Conservation (phyloP, 2,113 vertebrate species). For the Eolophus roseicapilla region DNA sequence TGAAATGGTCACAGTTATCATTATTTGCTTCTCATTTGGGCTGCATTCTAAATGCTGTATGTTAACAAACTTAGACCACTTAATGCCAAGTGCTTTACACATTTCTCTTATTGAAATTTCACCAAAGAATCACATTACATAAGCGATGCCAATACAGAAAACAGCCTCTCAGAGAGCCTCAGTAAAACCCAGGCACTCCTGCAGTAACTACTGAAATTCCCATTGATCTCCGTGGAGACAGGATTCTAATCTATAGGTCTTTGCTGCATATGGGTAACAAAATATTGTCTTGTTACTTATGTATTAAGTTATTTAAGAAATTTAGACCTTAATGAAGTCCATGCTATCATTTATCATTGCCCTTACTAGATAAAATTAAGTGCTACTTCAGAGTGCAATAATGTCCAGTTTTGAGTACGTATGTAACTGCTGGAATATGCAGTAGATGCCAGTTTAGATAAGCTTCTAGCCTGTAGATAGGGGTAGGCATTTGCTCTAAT, state of each 20-base stretch:
- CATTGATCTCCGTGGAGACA: not conserved
- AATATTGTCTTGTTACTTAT: not conserved
- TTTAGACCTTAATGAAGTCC: not conserved
- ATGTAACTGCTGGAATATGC: not conserved
- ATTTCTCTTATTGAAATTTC: constrained; percentile 21
- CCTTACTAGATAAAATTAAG: not conserved
- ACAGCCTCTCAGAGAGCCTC: not conserved
- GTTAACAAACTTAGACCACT: not conserved
- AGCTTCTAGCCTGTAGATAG: not conserved
- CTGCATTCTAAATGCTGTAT: not conserved
- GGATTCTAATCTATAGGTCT: not conserved
- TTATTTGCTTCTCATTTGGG: not conserved
- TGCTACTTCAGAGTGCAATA: not conserved
- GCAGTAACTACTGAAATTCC: not conserved
- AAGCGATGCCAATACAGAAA: not conserved
- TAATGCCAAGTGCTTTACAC: not conserved
- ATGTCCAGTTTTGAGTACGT: not conserved
- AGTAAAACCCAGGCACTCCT: not conserved
- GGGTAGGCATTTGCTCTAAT: not conserved
- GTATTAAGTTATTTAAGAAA: not conserved
- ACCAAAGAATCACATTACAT: not conserved
- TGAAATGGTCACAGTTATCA: not conserved
- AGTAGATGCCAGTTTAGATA: not conserved
- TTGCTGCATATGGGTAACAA: not conserved
- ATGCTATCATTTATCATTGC: not conserved